Conservation (phyloP, 92 coral and sea anemone species). For the Bergia puertoricense region DNA sequence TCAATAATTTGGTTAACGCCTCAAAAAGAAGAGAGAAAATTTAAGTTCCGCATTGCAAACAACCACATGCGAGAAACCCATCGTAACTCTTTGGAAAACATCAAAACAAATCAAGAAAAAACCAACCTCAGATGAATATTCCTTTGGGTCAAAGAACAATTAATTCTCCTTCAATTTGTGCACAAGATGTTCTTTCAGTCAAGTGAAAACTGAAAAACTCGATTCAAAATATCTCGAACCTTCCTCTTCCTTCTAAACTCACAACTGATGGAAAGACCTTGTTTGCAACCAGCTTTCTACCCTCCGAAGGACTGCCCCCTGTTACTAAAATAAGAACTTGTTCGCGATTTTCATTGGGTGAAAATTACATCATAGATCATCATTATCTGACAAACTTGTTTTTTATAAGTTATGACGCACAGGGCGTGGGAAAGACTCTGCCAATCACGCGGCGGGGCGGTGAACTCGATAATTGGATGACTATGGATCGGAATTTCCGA, state of each 20-base stretch:
- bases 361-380: not conserved
- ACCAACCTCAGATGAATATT: slow-evolving; percentile 13
- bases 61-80: not conserved
- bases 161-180: not conserved
- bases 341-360: not conserved
- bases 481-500: not conserved
- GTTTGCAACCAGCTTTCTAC: not conserved
- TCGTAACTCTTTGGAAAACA: not conserved
- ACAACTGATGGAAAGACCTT: not conserved
- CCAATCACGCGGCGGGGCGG: not conserved
- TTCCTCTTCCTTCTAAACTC: not conserved
- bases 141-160: not conserved
- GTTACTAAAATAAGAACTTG: not conserved
- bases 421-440: not conserved
- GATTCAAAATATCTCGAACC: not conserved
- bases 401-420: not conserved
- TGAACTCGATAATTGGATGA: not conserved
- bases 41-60: slow-evolving; percentile 29
- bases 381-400: not conserved
- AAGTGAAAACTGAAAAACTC: not conserved
- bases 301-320: not conserved
- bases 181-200: not conserved
- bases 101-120: not conserved
- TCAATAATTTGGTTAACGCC: not conserved
- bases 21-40: slow-evolving; percentile 8